Evolutionary conservation across 2,797 vertebrate species (phyloP), one percentile per base, ranked within the genome.

Genomic region (Melopsittacus undulatus): DNA sequence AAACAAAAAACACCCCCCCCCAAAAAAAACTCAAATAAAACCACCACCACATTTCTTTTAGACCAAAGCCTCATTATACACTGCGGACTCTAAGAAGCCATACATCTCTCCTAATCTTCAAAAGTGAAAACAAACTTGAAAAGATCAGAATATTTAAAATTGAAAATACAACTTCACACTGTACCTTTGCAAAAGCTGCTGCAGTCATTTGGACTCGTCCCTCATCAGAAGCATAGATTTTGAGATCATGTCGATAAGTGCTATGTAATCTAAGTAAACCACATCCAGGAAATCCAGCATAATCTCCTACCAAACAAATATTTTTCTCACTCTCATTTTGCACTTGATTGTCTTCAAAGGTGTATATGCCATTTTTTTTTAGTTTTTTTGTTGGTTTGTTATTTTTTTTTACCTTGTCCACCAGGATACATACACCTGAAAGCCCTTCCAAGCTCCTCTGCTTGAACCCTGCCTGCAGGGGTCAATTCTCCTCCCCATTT

Each of bases 401-500:
- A 9, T 9, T 24, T 73, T 38, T 75, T 87, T 94, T 97, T 98
- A 99, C 98, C 98, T 98, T 99, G 98, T 96, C 98, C 98, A 86
- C 98, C 98, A 57, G 98, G 98, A 96, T 99, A 99, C 98, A 99
- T 99, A 96, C 98, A 99, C 94, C 98, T 97, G 95, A 99, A 99
- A 79, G 98, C 98, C 92, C 98, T 98, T 87, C 98, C 98, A 83
- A 99, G 98, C 91, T 99, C 98, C 83, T 99, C 98, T 20, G 98
- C 98, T 96, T 99, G 98, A 36, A 99, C 98, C 75, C 98, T 97
- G 95, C 98, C 98, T 34, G 98, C 98, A 76, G 98, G 98, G 17
- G 98, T 99, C 92, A 99, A 75, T 93, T 99, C 98, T 93, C 98
- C 98, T 95, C 98, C 98, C 98, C 98, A 99, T 95, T 99, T 99